Percentiles rank a stretch among this genome's conserved stretches.
Evolutionary conservation across 2,888 invertebrate genomes (phyloP).

Genomic region (Axea sp.): DNA sequence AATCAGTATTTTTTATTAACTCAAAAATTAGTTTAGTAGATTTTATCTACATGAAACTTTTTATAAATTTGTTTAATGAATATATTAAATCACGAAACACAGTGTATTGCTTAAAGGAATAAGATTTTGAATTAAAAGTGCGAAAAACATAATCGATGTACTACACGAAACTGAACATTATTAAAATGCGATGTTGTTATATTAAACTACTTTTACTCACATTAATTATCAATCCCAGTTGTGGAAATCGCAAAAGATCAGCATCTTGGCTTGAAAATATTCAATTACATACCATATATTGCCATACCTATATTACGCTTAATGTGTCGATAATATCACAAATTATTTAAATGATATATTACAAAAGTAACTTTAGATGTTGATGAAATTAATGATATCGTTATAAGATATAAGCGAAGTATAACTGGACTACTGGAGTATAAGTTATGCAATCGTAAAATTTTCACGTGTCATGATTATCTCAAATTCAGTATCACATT

Average conservation of each 20-base stretch:
- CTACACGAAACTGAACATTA: conserved; percentile 34
- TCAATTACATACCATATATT: conserved; percentile 39
- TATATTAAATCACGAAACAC: too few species aligned
- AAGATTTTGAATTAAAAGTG: conserved; percentile 27
- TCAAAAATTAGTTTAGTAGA: too few species aligned
- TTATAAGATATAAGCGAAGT: conserved; percentile 11
- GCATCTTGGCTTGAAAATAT: conserved; percentile 45
- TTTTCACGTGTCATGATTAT: too few species aligned
- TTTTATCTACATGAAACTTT: too few species aligned
- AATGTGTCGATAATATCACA: conserved; percentile 26
- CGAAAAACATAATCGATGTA: conserved; percentile 36
- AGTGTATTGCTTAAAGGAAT: too few species aligned
- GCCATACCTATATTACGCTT: conserved; percentile 34
- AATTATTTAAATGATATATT: conserved; percentile 16
- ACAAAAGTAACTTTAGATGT: conserved; percentile 1
- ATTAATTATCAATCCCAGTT: conserved; percentile 28
- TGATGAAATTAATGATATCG: conserved; percentile 18
- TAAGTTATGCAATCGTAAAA: too few species aligned
- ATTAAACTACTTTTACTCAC: conserved; percentile 9
- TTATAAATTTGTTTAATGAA: too few species aligned
- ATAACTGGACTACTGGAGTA: not conserved
- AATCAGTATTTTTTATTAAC: too few species aligned
- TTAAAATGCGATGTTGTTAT: conserved; percentile 44
- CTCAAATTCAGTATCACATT: too few species aligned
- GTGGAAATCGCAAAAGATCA: conserved; percentile 37